Evolutionary conservation across 2,797 vertebrate genomes (phyloP).

Genomic region (Pseudocheirus occidentalis): DNA sequence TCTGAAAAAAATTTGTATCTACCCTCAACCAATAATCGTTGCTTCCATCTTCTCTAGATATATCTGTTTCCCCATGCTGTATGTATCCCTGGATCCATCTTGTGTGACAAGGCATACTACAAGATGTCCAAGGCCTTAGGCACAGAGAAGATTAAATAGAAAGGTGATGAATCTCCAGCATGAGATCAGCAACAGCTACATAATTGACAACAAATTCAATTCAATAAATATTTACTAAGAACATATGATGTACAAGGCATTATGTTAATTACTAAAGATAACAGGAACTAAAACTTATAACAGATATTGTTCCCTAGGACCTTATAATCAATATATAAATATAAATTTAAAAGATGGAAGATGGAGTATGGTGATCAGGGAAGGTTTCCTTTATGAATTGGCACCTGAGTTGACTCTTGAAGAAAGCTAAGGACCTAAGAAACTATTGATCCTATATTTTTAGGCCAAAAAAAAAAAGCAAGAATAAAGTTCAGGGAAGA

Average conservation of each 20-base stretch:
- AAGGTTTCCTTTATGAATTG: background rate
- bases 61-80: background rate
- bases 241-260: background rate
- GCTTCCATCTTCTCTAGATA: background rate
- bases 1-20: background rate
- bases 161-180: background rate
- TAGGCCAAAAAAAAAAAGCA: background rate
- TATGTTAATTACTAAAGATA: background rate
- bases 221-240: background rate
- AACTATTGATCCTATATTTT: background rate
- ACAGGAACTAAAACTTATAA: background rate
- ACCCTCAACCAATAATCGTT: background rate
- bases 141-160: background rate
- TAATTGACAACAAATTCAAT: background rate
- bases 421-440: background rate
- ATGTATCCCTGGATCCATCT: background rate
- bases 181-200: background rate
- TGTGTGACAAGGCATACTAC: background rate
- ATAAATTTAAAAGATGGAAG: background rate
- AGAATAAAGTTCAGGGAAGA: background rate
- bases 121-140: background rate
- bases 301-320: background rate
- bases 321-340: background rate
- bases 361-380: background rate
- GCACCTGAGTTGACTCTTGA: background rate